Percentiles rank a stretch among this genome's conserved stretches.
These are phyloP conservation scores for Cephus pulcher DNA, from an alignment of 2,888 invertebrate species.

Conservation along the genomic window DNA sequence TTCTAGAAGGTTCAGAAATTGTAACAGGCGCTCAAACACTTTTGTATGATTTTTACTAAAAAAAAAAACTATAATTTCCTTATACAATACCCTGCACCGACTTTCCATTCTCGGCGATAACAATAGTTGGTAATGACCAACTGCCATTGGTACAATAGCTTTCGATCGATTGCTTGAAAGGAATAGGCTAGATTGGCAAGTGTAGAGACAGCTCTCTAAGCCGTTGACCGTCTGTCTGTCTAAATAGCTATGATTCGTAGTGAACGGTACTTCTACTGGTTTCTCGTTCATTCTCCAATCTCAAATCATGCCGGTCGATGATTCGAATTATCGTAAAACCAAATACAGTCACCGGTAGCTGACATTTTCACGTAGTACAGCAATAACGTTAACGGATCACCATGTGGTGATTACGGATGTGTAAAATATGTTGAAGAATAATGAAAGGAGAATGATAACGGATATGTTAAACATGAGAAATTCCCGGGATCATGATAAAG, in stretches of 20 bases:
- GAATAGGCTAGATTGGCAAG: not conserved
- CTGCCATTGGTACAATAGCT: not conserved
- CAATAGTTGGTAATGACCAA: not conserved
- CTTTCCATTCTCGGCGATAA: not conserved
- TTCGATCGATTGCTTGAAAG: not conserved
- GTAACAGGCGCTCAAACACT: not conserved
- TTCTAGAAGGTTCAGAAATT: not conserved
- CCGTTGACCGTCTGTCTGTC: not conserved
- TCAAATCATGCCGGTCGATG: not conserved
- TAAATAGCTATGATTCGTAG: not conserved
- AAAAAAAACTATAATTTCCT: not conserved
- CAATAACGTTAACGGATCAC: not conserved
- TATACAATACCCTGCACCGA: not conserved
- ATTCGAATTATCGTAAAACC: not conserved
- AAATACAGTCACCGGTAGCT: not conserved
- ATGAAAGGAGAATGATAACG: too few relatives aligned
- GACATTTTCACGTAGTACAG: not conserved
- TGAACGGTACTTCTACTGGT: not conserved
- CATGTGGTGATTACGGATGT: not conserved
- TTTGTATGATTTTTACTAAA: not conserved
- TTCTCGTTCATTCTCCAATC: not conserved
- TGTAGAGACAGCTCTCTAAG: not conserved
- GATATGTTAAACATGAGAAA: not conserved
- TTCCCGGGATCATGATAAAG: not conserved
- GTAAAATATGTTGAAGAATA: not conserved